Conservation (phyloP, 1,140 invertebrate genomes). For the Uloborus diversus region DNA sequence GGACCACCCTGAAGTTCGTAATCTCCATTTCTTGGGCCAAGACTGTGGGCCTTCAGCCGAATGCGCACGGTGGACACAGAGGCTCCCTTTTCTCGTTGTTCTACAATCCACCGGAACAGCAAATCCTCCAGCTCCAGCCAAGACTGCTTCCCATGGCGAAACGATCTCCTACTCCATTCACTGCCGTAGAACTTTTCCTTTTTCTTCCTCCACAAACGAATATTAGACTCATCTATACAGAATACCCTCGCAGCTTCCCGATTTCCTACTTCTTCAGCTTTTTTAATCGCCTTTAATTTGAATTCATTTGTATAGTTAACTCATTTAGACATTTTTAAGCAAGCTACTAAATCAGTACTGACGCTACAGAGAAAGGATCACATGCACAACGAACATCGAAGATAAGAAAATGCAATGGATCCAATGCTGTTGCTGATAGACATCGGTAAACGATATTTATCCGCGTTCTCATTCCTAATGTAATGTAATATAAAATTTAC, state of each 20-base stretch:
- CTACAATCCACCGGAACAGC: slow-evolving; percentile 6
- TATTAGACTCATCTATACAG: not conserved
- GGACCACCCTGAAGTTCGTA: slow-evolving; percentile 2
- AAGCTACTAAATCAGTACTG: too few species aligned
- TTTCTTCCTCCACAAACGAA: not conserved
- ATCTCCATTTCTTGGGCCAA: slow-evolving; percentile 6
- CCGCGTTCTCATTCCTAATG: too few species aligned
- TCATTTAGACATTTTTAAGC: slow-evolving; percentile 3
- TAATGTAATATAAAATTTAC: too few species aligned
- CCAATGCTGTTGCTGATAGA: too few species aligned
- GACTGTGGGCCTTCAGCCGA: not conserved
- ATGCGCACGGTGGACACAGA: not conserved
- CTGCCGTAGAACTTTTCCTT: slow-evolving; percentile 4
- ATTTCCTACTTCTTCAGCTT: slow-evolving; percentile 18
- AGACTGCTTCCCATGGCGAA: not conserved
- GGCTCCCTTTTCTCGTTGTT: not conserved
- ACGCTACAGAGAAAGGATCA: too few species aligned
- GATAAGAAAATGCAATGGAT: too few species aligned
- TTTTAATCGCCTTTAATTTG: slow-evolving; percentile 7
- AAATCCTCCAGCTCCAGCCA: not conserved
- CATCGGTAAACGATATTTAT: too few species aligned
- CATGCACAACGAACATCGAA: too few species aligned
- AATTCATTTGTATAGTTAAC: slow-evolving; percentile 2
- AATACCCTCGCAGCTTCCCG: slow-evolving; percentile 1
- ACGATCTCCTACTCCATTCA: slow-evolving; percentile 1